A percentile compares a stretch with the other conserved stretches of the same genome.
These are phyloP conservation scores for Diorhabda elongata DNA, from an alignment of 1,140 invertebrate species.

Conservation along the genomic window DNA sequence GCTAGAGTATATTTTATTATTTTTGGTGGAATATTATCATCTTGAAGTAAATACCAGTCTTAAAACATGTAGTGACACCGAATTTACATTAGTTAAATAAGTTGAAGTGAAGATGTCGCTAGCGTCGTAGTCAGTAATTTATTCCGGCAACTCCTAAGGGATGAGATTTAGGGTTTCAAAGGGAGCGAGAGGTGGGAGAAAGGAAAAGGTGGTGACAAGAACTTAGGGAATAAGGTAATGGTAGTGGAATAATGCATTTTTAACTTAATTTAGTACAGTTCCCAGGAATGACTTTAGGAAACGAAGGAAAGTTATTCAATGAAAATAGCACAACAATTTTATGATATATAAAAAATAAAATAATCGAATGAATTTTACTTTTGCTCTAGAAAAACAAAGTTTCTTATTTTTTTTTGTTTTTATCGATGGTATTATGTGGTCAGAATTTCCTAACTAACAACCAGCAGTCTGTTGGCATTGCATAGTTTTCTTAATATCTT, in stretches of 20 bases:
- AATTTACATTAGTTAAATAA: background rate
- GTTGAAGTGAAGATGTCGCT: conserved; percentile 1
- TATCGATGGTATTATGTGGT: too few species aligned
- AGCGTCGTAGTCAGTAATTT: conserved; percentile 1
- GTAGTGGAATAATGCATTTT: background rate
- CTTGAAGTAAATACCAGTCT: background rate
- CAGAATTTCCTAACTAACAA: too few species aligned
- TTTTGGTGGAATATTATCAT: background rate
- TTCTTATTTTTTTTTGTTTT: too few species aligned
- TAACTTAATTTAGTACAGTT: background rate
- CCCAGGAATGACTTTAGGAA: too few species aligned
- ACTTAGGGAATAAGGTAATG: conserved; percentile 2
- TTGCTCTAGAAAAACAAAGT: too few species aligned
- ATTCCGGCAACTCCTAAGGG: background rate
- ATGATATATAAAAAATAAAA: too few species aligned
- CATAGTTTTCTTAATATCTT: too few species aligned
- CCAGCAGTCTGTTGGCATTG: too few species aligned
- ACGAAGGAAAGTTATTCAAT: too few species aligned
- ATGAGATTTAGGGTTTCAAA: background rate
- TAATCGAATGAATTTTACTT: too few species aligned
- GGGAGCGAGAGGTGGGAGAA: background rate
- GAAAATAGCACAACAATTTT: too few species aligned
- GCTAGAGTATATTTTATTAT: background rate
- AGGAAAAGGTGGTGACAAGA: background rate
- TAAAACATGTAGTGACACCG: conserved; percentile 2